Percentiles rank a stretch among this genome's conserved stretches.
Evolutionary conservation across 2,888 invertebrate species (phyloP).

Genomic region (Gastrophysa polygoni): DNA sequence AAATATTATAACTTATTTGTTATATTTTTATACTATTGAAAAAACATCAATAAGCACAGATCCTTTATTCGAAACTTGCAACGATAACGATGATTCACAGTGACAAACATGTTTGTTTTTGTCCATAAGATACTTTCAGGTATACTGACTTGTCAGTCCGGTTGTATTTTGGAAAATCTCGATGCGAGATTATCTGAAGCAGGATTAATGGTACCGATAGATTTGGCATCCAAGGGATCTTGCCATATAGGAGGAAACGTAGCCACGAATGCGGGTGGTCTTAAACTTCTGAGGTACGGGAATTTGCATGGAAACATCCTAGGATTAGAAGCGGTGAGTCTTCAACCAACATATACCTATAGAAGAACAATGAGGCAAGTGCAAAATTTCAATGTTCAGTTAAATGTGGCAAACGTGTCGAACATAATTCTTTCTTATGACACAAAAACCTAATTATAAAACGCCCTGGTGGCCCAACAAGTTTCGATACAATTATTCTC

Average conservation of each 20-base stretch:
- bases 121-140: slow-evolving; percentile 59
- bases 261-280: slow-evolving; percentile 96
- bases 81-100: too few relatives aligned
- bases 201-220: slow-evolving; percentile 88
- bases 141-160: slow-evolving; percentile 82
- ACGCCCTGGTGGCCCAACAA: too few relatives aligned
- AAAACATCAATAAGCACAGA: too few relatives aligned
- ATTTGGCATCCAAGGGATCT: slow-evolving; percentile 94
- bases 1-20: too few relatives aligned
- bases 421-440: too few relatives aligned
- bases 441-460: too few relatives aligned
- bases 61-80: too few relatives aligned
- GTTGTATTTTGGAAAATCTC: slow-evolving; percentile 86
- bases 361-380: too few relatives aligned
- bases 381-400: too few relatives aligned
- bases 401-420: too few relatives aligned
- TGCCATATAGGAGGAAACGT: slow-evolving; percentile 96
- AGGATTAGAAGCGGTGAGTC: slow-evolving; percentile 85
- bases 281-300: slow-evolving; percentile 89
- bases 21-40: too few relatives aligned
- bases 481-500: too few relatives aligned
- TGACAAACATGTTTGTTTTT: neutral
- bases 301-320: slow-evolving; percentile 89
- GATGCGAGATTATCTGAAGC: slow-evolving; percentile 73
- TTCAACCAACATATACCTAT: neutral